phyloP scores from a whole-genome alignment of 2,888 invertebrate genomes.

The Noctua janthe region DNA sequence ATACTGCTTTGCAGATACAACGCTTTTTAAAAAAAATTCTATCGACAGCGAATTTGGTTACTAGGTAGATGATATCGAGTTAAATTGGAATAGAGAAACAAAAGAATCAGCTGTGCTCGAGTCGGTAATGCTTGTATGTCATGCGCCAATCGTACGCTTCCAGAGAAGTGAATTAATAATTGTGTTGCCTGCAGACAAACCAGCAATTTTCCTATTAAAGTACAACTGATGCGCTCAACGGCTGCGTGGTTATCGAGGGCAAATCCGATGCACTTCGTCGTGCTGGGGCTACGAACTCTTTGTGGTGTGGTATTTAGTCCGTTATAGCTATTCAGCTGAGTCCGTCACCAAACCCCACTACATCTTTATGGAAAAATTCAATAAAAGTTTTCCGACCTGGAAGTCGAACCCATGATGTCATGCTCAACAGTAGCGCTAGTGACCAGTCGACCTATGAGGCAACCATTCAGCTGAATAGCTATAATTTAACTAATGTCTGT shows the following conservation, averaged over 20 bases:
- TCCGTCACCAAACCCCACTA: no score
- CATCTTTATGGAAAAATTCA: background rate
- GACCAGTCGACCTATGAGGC: background rate
- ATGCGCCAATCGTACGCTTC: background rate
- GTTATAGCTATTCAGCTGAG: no score
- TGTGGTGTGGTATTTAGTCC: background rate
- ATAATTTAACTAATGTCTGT: slow-evolving; percentile 12
- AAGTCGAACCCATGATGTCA: background rate
- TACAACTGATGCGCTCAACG: slow-evolving; percentile 3
- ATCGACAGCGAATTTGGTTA: no score
- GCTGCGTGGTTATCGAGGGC: slow-evolving; percentile 4
- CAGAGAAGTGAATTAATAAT: background rate
- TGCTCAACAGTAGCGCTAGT: background rate
- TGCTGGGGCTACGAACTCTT: background rate
- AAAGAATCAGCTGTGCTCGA: no score
- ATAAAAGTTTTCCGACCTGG: background rate
- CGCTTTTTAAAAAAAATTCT: no score
- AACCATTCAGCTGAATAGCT: background rate
- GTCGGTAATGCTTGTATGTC: background rate
- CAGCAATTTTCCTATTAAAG: slow-evolving; percentile 37
- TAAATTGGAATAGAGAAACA: background rate
- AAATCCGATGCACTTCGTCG: background rate
- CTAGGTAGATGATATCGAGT: background rate
- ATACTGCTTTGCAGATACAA: no score
- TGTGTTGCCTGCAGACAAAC: background rate